phyloP scores from a whole-genome alignment of 2,113 vertebrate genomes.

The Ceratotherium simum region DNA sequence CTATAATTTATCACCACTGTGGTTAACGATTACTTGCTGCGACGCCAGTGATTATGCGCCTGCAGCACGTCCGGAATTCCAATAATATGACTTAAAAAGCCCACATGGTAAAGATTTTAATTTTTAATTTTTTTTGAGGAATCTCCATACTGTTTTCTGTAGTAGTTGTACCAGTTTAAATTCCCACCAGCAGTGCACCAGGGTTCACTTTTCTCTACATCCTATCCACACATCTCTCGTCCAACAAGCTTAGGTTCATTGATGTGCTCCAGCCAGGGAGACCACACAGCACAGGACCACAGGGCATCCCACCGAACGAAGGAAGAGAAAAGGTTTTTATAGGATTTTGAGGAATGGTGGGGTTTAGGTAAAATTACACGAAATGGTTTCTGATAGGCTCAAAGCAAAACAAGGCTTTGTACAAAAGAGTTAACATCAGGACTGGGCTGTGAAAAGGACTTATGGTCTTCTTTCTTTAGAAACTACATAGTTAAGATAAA shows the following conservation, averaged over 20 bases:
- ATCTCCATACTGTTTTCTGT: too few relatives aligned
- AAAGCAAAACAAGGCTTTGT: background rate
- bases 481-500: background rate
- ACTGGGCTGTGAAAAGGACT: background rate
- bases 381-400: background rate
- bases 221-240: background rate
- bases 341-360: background rate
- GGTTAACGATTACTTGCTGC: background rate
- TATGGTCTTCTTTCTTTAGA: background rate
- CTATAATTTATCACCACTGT: background rate
- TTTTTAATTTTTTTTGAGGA: too few relatives aligned
- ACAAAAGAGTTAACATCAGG: background rate
- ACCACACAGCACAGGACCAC: background rate
- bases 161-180: too few relatives aligned
- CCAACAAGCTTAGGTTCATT: background rate
- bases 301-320: background rate
- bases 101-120: background rate
- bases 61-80: conserved; percentile 6
- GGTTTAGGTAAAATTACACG: background rate
- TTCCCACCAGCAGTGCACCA: too few relatives aligned
- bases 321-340: background rate
- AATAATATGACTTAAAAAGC: background rate
- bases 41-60: background rate
- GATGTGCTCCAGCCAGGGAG: background rate
- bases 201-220: too few relatives aligned